These are phyloP conservation scores for Mormyrops attenuatus DNA, from an alignment of 2,797 vertebrate genomes.

Conservation along the genomic window DNA sequence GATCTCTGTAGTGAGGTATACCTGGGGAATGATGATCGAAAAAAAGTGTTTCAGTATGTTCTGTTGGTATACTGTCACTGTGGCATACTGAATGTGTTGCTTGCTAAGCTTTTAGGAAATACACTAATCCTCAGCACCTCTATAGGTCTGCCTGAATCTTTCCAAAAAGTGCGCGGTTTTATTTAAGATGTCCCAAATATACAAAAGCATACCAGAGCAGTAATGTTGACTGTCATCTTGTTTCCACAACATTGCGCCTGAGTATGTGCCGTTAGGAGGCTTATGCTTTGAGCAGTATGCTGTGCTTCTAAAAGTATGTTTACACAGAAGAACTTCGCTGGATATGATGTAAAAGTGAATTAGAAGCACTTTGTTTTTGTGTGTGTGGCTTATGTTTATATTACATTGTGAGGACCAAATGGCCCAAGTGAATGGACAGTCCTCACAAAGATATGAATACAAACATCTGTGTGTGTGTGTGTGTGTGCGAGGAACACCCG, in stretches of 20 bases:
- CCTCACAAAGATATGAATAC: not conserved
- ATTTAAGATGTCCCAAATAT: not conserved
- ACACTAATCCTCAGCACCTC: not conserved
- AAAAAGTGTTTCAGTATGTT: not conserved
- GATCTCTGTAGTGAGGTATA: not conserved
- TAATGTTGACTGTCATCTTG: not conserved
- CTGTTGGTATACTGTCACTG: not conserved
- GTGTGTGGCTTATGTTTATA: not conserved
- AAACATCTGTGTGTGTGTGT: not conserved
- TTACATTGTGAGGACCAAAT: not conserved
- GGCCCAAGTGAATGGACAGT: not conserved
- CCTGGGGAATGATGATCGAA: not conserved
- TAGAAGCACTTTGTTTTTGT: not conserved
- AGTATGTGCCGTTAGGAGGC: not conserved
- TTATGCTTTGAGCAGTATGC: not conserved
- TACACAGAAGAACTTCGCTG: not conserved
- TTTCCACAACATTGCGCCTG: not conserved
- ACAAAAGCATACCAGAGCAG: not conserved
- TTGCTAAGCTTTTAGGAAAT: not conserved
- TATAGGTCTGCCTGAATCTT: not conserved
- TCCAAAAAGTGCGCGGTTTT: not conserved
- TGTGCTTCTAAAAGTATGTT: not conserved
- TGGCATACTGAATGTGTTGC: not conserved
- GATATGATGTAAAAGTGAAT: not conserved
- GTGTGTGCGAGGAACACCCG: not conserved